Conservation (phyloP, 2,797 vertebrate genomes). For the Rhodeus uyekii region DNA sequence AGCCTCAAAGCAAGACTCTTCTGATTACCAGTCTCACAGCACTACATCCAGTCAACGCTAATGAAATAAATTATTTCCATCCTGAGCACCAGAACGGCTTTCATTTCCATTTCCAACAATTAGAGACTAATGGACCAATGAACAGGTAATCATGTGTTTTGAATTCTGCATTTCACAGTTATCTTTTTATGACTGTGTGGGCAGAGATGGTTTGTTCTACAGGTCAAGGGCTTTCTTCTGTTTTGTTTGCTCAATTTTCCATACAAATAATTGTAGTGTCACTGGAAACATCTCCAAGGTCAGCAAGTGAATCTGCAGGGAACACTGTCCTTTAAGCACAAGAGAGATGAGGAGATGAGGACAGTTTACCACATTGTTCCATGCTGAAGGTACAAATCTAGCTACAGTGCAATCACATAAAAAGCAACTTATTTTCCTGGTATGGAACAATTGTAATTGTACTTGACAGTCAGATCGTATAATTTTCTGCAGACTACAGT, state of each 20-base stretch:
- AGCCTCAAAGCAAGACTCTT: neutral
- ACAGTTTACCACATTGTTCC: neutral
- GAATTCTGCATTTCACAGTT: constrained; percentile 4
- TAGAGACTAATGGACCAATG: neutral
- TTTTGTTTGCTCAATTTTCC: neutral
- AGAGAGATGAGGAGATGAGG: neutral
- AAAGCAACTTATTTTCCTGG: too few relatives aligned
- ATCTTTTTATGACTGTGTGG: constrained; percentile 10
- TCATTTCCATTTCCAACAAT: neutral
- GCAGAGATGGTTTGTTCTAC: neutral
- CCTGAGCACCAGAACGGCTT: neutral
- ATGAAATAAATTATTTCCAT: neutral
- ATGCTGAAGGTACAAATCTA: neutral
- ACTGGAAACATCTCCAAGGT: neutral
- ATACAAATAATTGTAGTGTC: neutral
- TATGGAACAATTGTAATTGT: neutral
- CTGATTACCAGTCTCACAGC: neutral
- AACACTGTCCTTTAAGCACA: neutral
- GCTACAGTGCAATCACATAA: neutral
- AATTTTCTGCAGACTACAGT: neutral
- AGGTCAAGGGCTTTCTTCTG: neutral
- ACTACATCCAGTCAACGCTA: neutral
- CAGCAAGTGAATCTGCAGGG: neutral
- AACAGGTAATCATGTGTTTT: neutral
- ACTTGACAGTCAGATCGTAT: neutral